Base-by-base conservation (phyloP, 1,140 invertebrate genomes). In the Dreissena rostriformis region DNA sequence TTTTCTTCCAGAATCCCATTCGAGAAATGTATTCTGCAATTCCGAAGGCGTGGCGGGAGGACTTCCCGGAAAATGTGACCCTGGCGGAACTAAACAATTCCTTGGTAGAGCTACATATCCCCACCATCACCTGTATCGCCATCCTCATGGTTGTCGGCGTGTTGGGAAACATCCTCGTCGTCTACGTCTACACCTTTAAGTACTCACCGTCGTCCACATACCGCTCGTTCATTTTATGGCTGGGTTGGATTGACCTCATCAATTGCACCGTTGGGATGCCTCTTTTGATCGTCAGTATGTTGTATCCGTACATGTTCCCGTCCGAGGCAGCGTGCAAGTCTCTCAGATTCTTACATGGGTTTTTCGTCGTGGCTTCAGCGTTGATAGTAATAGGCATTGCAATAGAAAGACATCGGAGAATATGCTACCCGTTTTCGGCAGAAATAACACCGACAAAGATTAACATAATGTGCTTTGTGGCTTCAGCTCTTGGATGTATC, bases 131-230 rank as follows among this genome's bases (percentile, higher is more conserved):
- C 7, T 39, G 73, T n/a, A 66, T 72, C 6, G 22, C 49, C 22
- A 53, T 86, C 26, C 73, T 89, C 5, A 87, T 86, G 79, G 53
- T 75, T 1, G 22, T 85, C 51, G 88, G 88, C 8, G 63, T 86
- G 15, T n/a, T 87, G 7, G 88, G 88, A 8, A 89, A 89, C 53
- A 57, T 72, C 0, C 39, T 88, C 11, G 88, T 88, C 10, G 66
- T 87, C 11, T 86, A 82, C 61, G 80, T 89, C 11, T 87, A 89
- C 68, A 82, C 72, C 15, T 65, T 68, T 7, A 80, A 84, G 55
- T 22, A 70, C n/a, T 26, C 22, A 49, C 66, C 70, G 5, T 55
- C 79, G 10, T n/a, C n/a, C n/a, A 57, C n/a, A 28, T 74, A 72
- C 19, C 67, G 55, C 66, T 57, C 65, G 66, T 75, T 83, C 51